phyloP scores from a whole-genome alignment of 2,113 vertebrate species.

The Gorsachius goisagi region DNA sequence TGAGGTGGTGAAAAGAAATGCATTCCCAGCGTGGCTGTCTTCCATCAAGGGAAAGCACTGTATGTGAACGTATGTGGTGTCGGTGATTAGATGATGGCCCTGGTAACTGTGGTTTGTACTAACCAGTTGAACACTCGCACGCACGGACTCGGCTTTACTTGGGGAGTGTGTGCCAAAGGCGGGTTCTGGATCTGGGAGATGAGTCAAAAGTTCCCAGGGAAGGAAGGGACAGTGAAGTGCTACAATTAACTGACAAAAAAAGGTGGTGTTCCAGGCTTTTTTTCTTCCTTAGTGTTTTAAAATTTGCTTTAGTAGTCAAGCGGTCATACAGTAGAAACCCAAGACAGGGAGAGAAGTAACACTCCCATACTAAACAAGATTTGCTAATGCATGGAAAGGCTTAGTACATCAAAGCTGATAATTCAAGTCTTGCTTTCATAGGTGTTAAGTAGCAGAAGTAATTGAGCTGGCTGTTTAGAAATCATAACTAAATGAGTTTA shows the following conservation, averaged over 20 bases:
- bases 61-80: not conserved
- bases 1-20: not conserved
- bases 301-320: not conserved
- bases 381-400: not conserved
- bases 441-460: not conserved
- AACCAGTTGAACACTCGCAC: no score
- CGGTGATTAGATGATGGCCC: not conserved
- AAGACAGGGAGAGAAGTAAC: not conserved
- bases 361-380: not conserved
- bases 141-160: not conserved
- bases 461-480: not conserved
- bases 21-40: not conserved
- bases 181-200: not conserved
- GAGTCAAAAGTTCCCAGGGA: not conserved
- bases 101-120: not conserved
- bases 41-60: not conserved
- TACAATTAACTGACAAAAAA: not conserved
- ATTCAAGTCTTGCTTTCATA: not conserved
- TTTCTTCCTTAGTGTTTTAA: not conserved
- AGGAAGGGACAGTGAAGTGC: not conserved
- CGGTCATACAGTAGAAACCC: not conserved
- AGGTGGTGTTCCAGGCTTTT: not conserved
- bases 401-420: not conserved
- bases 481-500: not conserved
- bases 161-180: not conserved